phyloP scores from a whole-genome alignment of 2,797 vertebrate species.

The Cossypha heuglini region DNA sequence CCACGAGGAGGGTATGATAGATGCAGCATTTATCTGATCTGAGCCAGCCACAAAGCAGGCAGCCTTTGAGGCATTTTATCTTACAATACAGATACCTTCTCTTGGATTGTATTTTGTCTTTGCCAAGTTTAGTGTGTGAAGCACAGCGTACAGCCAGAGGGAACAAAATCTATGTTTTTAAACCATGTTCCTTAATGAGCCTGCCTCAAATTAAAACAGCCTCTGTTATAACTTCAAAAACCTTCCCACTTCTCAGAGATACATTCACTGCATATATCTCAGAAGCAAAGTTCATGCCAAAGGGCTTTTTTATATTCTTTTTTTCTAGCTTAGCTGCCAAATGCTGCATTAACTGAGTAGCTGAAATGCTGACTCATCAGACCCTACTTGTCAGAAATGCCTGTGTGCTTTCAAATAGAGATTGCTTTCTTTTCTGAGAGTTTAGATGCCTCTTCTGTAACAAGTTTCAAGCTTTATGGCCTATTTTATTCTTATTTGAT shows the following conservation, averaged over 20 bases:
- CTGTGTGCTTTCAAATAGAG: slow-evolving; percentile 9
- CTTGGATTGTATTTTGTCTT: neutral
- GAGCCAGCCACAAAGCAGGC: neutral
- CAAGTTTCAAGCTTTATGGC: neutral
- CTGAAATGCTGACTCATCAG: slow-evolving; percentile 61
- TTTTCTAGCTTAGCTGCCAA: slow-evolving; percentile 26
- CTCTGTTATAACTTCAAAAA: slow-evolving; percentile 39
- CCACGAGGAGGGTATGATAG: rapidly evolving
- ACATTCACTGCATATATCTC: neutral
- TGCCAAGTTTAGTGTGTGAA: slow-evolving; percentile 1
- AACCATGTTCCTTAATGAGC: slow-evolving; percentile 17
- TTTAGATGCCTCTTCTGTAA: neutral
- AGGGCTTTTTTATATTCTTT: slow-evolving; percentile 11
- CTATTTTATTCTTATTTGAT: neutral
- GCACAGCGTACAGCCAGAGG: neutral
- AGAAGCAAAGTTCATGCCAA: slow-evolving; percentile 49
- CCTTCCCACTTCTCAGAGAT: slow-evolving; percentile 3
- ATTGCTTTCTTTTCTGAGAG: slow-evolving; percentile 3
- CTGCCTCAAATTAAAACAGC: slow-evolving; percentile 53
- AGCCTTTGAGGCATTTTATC: slow-evolving; percentile 5
- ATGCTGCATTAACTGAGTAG: slow-evolving; percentile 29
- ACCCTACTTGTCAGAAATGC: neutral
- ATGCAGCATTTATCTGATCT: neutral
- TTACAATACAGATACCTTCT: slow-evolving; percentile 4
- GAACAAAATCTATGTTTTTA: slow-evolving; percentile 45